Evolutionary conservation across 2,797 vertebrate genomes (phyloP), one percentile per base, ranked within the genome.

Genomic region (Manis crassicaudata): DNA sequence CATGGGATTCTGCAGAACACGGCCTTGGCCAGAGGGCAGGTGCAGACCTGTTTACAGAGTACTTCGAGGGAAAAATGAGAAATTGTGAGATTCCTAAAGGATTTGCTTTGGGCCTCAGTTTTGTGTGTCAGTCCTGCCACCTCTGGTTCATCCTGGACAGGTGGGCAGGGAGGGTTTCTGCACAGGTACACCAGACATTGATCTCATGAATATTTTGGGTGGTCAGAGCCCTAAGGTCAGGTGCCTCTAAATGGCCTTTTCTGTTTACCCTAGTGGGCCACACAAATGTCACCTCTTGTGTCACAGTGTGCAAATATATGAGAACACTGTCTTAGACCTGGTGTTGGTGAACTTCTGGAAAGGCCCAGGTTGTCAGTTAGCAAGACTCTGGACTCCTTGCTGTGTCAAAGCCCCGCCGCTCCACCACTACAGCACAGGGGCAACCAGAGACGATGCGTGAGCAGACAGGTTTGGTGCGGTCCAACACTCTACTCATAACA

Each of bases 51-150:
- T 37, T 73, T 56, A 58, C 20, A 56, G n/a, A 62, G 87, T 54
- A 40, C 58, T 58, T 83, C n/a, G 58, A 84, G 0, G 29, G n/a
- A 16, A 2, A 70, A 27, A n/a, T 3, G 2, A 54, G 7, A 29
- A 20, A 46, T 12, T 56, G 6, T 62, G 21, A 37, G 21, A 10
- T 72, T 40, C 43, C 29, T 29, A 5, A 77, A 46, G 35, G 10
- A 7, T 90, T 88, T 90, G 70, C 27, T 92, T 56, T 72, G 43
- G 37, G 27, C 46, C 37, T 93, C 16, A n/a, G n/a, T 82, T 91
- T 16, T 88, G 46, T 46, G 46, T 46, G 46, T 50, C 13, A 13
- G 80, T 62, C 60, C 65, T 88, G 58, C 70, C 37, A 4, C 40
- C 88, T 52, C 18, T 18, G 16, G 27, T 58, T 73, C 25, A 0